A percentile compares a stretch with the other conserved stretches of the same genome.
Evolutionary conservation across 1,140 invertebrate species (phyloP).

Genomic region (Lanistes nyassanus): DNA sequence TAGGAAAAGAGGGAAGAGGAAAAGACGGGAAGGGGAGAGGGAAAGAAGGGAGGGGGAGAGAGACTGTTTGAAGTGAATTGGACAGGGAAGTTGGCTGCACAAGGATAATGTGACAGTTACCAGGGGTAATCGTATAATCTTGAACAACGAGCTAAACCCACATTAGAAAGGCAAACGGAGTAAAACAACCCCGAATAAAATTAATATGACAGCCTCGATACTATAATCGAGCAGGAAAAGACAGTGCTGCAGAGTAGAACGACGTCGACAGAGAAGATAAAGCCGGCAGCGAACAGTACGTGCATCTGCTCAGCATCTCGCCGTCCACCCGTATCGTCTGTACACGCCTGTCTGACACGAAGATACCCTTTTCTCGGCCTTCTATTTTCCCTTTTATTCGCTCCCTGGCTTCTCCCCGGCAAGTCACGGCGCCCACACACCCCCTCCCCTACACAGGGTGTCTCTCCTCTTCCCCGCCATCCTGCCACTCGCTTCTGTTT

Average conservation of each 20-base stretch:
- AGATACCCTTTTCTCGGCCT: not conserved
- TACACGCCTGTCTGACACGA: not conserved
- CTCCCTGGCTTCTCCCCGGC: not conserved
- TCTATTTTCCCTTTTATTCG: constrained; percentile 1
- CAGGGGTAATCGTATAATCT: too few relatives aligned
- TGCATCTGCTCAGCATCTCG: not conserved
- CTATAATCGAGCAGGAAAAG: not conserved
- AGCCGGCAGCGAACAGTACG: not conserved
- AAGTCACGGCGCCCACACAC: not conserved
- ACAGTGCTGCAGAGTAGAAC: not conserved
- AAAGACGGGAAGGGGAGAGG: too few relatives aligned
- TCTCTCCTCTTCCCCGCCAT: not conserved
- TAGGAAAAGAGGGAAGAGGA: not conserved
- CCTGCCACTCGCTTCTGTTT: constrained; percentile 1
- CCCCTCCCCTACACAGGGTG: not conserved
- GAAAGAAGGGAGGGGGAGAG: too few relatives aligned
- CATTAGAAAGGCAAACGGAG: too few relatives aligned
- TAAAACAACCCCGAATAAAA: too few relatives aligned
- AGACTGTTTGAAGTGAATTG: too few relatives aligned
- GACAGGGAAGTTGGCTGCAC: too few relatives aligned
- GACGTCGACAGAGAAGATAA: not conserved
- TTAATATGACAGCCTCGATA: too few relatives aligned
- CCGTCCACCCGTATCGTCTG: not conserved
- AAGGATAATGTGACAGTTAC: too few relatives aligned
- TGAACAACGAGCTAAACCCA: too few relatives aligned